phyloP scores from a whole-genome alignment of 2,888 invertebrate species.

The Sepiola atlantica region DNA sequence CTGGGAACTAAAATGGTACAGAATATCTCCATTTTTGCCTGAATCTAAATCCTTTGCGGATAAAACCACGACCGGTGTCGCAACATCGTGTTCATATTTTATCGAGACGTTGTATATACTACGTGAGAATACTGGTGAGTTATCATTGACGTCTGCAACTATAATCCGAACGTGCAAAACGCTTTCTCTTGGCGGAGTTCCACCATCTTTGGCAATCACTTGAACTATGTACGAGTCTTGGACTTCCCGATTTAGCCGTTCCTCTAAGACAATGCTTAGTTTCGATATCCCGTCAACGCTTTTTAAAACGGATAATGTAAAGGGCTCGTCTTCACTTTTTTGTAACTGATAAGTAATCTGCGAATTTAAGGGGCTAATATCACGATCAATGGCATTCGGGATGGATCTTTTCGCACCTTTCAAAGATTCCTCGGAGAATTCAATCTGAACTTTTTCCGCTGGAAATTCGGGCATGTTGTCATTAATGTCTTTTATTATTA shows the following conservation, averaged over 20 bases:
- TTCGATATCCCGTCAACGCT: neutral
- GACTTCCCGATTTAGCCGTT: neutral
- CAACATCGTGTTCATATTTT: neutral
- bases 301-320: neutral
- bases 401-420: neutral
- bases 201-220: neutral
- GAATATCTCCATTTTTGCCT: neutral
- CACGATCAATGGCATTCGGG: slow-evolving; percentile 8
- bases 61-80: neutral
- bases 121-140: neutral
- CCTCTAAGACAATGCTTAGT: neutral
- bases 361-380: neutral
- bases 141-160: neutral
- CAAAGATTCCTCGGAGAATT: neutral
- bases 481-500: neutral
- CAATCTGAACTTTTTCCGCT: neutral
- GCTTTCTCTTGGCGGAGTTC: neutral
- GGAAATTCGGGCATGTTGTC: neutral
- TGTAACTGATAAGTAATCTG: neutral
- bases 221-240: neutral
- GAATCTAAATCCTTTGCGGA: neutral
- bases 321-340: neutral
- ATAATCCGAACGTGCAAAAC: neutral
- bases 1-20: neutral
- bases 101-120: neutral